Base-by-base conservation (phyloP, 1,140 invertebrate genomes). In the Mamestra configurata region DNA sequence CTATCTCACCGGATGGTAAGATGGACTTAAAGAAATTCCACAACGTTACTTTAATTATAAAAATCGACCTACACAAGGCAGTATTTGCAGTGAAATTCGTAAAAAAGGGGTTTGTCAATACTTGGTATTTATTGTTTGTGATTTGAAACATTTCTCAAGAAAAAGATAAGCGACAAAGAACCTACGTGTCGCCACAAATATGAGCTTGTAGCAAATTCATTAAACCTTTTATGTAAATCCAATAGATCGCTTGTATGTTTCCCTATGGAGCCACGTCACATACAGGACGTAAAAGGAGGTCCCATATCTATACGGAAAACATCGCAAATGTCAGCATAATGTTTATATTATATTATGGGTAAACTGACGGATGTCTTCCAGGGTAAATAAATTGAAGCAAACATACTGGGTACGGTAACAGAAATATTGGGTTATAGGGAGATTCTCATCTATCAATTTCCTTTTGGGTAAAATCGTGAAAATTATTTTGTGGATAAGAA, bases 171-270 rank as follows among this genome's bases (percentile, higher is more conserved):
- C 46, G 24, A 24, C 11, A 18, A 71, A n/a, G 27, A 27, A 20
- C 73, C 83, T 87, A 57, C 22, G n/a, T 86, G 87, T 82, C 87
- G 84, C 76, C 73, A 73, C 81, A 86, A 85, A 89, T 87, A 86
- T 77, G 70, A 75, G 59, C 51, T 51, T 64, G 22, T 70, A 70
- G 72, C 59, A 53, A 83, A 79, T 73, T 81, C 79, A 81, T 84
- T 79, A 57, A 73, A 43, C 49, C 80, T 79, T 89, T 88, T 89
- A 89, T 87, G 86, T 89, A 89, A 89, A 90, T 91, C 81, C 77
- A 82, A 89, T 88, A 82, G 83, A 85, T 84, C 84, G 82, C 79
- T 83, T 78, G 70, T 59, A 81, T 75, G 81, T 82, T 80, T 82
- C 76, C 79, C 71, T n/a, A 46, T 20, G 71, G 61, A 61, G 37